Conservation (phyloP, 2,888 invertebrate genomes). For the Tachina fera region DNA sequence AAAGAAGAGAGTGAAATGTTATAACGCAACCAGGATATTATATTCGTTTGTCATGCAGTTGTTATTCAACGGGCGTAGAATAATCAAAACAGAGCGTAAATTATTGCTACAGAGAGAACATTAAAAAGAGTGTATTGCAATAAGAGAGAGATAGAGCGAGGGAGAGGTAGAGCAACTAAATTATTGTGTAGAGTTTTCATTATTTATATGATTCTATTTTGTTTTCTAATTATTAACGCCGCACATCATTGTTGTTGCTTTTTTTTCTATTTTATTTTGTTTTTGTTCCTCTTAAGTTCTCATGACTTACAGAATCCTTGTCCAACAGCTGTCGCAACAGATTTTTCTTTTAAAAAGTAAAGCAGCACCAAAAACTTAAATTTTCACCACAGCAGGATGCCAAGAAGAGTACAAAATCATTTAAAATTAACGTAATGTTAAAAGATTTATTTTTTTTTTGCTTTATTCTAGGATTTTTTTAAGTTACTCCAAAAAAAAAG, state of each 20-base stretch:
- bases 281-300: conserved; percentile 26
- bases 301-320: conserved; percentile 65
- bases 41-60: background rate
- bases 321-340: conserved; percentile 72
- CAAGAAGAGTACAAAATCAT: conserved; percentile 60
- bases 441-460: conserved; percentile 43
- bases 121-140: background rate
- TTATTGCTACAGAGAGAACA: conserved; percentile 30
- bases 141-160: background rate
- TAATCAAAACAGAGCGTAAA: conserved; percentile 64
- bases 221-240: conserved; percentile 65
- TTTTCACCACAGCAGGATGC: conserved; percentile 70
- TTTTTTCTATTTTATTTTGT: conserved; percentile 7
- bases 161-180: conserved; percentile 4
- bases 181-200: conserved; percentile 62
- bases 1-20: conserved; percentile 4
- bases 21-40: conserved; percentile 36
- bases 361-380: conserved; percentile 39
- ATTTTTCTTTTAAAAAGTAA: conserved; percentile 46
- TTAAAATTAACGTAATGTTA: conserved; percentile 66
- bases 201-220: conserved; percentile 35
- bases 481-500: background rate
- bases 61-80: conserved; percentile 59
- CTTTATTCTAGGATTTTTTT: conserved; percentile 1
- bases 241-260: conserved; percentile 57